Percentiles rank a stretch among this genome's conserved stretches.
phyloP scores from a whole-genome alignment of 2,888 invertebrate species.

The Protula sp. region DNA sequence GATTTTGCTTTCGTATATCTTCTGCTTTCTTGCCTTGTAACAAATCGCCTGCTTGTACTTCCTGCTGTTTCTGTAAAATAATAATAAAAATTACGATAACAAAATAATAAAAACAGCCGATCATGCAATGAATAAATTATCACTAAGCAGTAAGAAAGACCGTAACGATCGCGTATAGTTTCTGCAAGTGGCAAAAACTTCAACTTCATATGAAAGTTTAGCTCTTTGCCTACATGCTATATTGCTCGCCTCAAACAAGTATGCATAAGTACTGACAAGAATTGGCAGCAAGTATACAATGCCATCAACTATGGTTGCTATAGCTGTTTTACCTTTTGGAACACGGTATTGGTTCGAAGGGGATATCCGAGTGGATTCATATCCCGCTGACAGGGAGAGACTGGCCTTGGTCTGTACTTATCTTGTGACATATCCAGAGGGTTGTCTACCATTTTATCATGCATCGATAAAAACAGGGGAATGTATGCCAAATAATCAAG shows the following conservation, averaged over 20 bases:
- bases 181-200: no score
- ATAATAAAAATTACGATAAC: no score
- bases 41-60: slow-evolving; percentile 38
- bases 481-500: slow-evolving; percentile 51
- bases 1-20: slow-evolving; percentile 29
- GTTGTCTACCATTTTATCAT: slow-evolving; percentile 49
- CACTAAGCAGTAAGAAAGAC: no score
- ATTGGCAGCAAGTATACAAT: no score
- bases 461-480: slow-evolving; percentile 52
- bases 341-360: slow-evolving; percentile 26
- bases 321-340: slow-evolving; percentile 2
- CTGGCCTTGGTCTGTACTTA: slow-evolving; percentile 34
- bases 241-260: no score
- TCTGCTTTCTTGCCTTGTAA: slow-evolving; percentile 32
- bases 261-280: no score
- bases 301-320: slow-evolving; percentile 24
- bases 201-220: no score
- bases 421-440: slow-evolving; percentile 48
- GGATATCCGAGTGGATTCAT: slow-evolving; percentile 49
- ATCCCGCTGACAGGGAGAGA: slow-evolving; percentile 42
- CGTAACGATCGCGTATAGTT: no score
- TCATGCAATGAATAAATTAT: no score
- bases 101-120: no score
- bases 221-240: no score
- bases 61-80: no score